A percentile compares a stretch with the other conserved stretches of the same genome.
Conservation (phyloP, 2,113 vertebrate genomes). For the Caloenas nicobarica region DNA sequence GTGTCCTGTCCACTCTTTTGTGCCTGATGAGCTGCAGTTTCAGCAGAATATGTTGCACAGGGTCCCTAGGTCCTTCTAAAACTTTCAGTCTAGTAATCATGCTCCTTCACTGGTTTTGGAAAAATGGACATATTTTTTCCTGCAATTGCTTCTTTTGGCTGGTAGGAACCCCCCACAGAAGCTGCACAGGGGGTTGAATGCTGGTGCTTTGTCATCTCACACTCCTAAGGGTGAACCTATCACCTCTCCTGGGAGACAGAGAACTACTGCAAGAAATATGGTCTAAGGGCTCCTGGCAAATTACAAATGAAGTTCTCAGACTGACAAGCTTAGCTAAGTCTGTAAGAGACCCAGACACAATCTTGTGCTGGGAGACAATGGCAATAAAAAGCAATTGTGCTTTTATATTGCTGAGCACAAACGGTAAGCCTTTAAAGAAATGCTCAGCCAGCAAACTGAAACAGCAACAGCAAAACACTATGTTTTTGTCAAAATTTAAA, state of each 20-base stretch:
- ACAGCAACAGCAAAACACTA: neutral
- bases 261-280: neutral
- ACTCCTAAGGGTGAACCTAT: neutral
- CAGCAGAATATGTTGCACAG: neutral
- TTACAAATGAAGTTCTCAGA: constrained; percentile 15
- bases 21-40: neutral
- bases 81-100: neutral
- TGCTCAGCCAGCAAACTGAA: constrained; percentile 46
- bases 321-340: neutral
- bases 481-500: constrained; percentile 33
- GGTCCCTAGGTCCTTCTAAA: neutral
- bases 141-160: neutral
- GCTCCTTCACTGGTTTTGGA: neutral
- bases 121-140: neutral
- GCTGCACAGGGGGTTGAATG: neutral
- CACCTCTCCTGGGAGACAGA: neutral
- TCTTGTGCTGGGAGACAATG: constrained; percentile 6
- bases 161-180: too few relatives aligned
- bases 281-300: constrained; percentile 11
- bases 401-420: constrained; percentile 40
- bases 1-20: neutral
- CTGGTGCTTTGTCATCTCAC: neutral
- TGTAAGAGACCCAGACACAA: constrained; percentile 1
- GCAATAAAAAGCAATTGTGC: constrained; percentile 44
- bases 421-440: constrained; percentile 34